Conservation (phyloP, 2,888 invertebrate genomes). For the Heteromyza rotundicornis region DNA sequence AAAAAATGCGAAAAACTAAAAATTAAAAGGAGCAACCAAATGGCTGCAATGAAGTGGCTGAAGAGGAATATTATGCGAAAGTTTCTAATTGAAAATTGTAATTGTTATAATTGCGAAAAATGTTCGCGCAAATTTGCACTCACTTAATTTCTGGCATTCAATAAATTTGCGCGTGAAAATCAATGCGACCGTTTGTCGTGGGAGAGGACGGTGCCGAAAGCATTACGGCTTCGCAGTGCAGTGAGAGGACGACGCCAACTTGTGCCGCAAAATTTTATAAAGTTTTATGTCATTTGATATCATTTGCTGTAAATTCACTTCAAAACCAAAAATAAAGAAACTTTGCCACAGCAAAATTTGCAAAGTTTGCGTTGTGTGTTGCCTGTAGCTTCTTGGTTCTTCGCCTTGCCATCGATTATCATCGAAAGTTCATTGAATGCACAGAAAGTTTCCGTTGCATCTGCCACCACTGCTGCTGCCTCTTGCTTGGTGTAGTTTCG, state of each 20-base stretch:
- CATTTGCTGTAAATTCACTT: background rate
- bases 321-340: too few species aligned
- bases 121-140: background rate
- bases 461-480: too few species aligned
- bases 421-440: too few species aligned
- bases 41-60: background rate
- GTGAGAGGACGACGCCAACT: background rate
- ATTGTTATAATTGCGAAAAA: background rate
- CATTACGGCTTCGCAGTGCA: background rate
- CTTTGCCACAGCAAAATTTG: too few species aligned
- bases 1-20: conserved; percentile 4
- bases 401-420: too few species aligned
- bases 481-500: too few species aligned
- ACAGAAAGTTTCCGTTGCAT: too few species aligned
- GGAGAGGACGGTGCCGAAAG: too few species aligned
- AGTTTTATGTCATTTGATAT: background rate
- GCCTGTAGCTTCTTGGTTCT: too few species aligned
- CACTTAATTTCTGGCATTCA: background rate
- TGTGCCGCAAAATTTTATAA: background rate
- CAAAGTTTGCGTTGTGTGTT: too few species aligned
- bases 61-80: background rate
- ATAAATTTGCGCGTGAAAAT: background rate
- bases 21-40: too few species aligned
- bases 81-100: conserved; percentile 1
- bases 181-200: too few species aligned